Base-by-base conservation (phyloP, 2,797 vertebrate genomes). In the Phrynocephalus forsythii region DNA sequence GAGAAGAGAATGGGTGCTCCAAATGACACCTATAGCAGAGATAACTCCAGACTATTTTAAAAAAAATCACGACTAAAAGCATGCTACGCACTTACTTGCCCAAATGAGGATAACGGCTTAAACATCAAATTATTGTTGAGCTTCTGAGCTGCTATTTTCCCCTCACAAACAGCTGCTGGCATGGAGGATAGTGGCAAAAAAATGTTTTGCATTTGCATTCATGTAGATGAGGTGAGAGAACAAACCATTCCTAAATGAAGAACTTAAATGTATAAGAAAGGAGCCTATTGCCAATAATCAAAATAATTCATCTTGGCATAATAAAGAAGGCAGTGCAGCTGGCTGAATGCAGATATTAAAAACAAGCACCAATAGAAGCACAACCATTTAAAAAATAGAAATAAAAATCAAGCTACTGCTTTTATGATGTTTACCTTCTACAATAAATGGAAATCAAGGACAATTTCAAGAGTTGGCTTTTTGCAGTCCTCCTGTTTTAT, bases 271-370 rank as follows among this genome's bases (percentile, higher is more conserved):
- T 90, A 92, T 85, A 91, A 92, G 90, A 94, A 95, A 92, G 92
- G 92, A 92, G 90, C 88, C 88, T 91, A 91, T 93, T 93, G 93
- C 91, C 94, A 93, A 95, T 94, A 94, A 95, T 96, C 93, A 95
- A 87, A 96, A 95, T 95, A 94, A 95, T 94, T 94, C 93, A 94
- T 94, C 94, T 94, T 93, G 86, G 88, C 90, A 92, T 92, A 94
- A 95, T 94, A 91, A 95, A 88, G 90, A 71, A 79, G 11, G 90
- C 16, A 8, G 91, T 88, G 85, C 95, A 95, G 94, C 95, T 95
- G 94, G 91, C 89, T 90, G 86, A 9, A 4, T 77, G 73, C 83
- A 93, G 88, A 95, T 91, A 95, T 93, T 91, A 86, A 94, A 44
- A 66, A n/a, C 71, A 67, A 24, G 90, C 87, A 84, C 71, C 68